Conservation (phyloP, 2,888 invertebrate genomes). For the Stictocephala bisonia region DNA sequence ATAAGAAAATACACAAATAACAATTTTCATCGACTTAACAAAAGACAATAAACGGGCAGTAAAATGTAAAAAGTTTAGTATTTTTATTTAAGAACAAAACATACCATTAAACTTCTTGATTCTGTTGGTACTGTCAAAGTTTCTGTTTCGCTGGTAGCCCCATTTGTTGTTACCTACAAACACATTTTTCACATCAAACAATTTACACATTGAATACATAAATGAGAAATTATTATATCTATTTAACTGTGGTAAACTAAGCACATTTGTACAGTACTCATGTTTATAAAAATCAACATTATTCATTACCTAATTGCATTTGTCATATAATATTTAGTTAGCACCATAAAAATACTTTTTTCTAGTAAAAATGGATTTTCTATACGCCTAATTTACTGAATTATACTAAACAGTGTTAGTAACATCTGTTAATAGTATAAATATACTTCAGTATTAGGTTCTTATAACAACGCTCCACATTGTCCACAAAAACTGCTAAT, state of each 20-base stretch:
- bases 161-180: conserved; percentile 29
- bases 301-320: no score
- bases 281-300: no score
- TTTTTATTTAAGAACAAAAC: not conserved
- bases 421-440: no score
- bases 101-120: conserved; percentile 32
- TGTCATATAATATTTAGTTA: no score
- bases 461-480: no score
- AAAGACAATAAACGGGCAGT: no score
- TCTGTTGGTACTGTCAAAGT: conserved; percentile 4
- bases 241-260: not conserved
- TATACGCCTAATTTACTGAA: no score
- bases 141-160: conserved; percentile 32
- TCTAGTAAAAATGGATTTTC: no score
- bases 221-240: not conserved
- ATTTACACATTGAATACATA: not conserved
- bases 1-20: not conserved
- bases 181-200: not conserved
- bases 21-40: not conserved
- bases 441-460: no score
- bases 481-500: no score
- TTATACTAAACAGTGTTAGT: no score
- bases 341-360: not conserved
- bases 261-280: no score
- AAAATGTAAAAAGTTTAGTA: not conserved